phyloP scores from a whole-genome alignment of 1,140 invertebrate genomes.

The Bombyx mandarina region DNA sequence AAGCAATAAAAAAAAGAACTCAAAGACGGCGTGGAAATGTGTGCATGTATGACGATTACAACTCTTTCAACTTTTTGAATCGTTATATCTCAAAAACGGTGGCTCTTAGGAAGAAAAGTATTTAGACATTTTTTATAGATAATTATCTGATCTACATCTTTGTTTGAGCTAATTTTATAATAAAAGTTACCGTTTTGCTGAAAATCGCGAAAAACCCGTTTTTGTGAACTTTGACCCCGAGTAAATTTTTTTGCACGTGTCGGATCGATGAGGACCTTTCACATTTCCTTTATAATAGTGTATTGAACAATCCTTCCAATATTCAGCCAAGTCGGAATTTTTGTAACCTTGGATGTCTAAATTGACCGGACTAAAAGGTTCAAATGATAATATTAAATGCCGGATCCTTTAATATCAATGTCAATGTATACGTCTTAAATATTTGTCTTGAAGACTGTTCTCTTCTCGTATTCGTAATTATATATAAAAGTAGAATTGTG shows the following conservation, averaged over 20 bases:
- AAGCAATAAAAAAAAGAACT: neutral
- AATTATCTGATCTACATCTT: slow-evolving; percentile 19
- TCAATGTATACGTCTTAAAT: too few relatives aligned
- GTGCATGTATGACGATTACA: too few relatives aligned
- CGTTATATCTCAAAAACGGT: slow-evolving; percentile 1
- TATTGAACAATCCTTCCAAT: too few relatives aligned
- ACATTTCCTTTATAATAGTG: neutral
- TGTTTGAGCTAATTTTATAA: slow-evolving; percentile 11
- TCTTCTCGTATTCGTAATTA: too few relatives aligned
- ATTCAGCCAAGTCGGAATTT: neutral
- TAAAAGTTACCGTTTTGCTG: neutral
- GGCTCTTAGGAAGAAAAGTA: slow-evolving; percentile 10
- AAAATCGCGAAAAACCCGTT: slow-evolving; percentile 6
- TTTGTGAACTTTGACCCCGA: slow-evolving; percentile 8
- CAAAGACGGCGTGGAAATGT: slow-evolving; percentile 4
- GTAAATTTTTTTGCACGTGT: neutral
- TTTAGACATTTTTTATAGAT: slow-evolving; percentile 13
- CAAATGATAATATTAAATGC: too few relatives aligned
- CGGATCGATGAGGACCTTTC: too few relatives aligned
- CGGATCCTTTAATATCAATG: too few relatives aligned
- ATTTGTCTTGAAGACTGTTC: too few relatives aligned
- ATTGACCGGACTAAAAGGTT: too few relatives aligned
- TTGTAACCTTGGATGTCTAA: neutral
- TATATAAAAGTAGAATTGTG: too few relatives aligned
- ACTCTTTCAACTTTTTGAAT: too few relatives aligned